A percentile compares a stretch with the other conserved stretches of the same genome.
phyloP scores from a whole-genome alignment of 23 tunicate genomes.

The Pegea sp. region DNA sequence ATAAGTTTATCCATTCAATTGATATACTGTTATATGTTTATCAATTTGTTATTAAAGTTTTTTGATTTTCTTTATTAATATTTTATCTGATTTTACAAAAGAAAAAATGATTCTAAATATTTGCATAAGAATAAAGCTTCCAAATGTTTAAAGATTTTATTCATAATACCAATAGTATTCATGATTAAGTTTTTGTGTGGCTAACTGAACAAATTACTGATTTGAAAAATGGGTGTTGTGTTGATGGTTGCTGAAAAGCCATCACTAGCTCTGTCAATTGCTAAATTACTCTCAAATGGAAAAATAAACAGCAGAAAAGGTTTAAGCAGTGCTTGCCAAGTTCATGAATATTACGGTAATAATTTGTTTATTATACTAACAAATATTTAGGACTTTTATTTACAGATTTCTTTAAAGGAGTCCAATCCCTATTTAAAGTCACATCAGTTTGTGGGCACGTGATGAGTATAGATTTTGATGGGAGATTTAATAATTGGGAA shows the following conservation, averaged over 20 bases:
- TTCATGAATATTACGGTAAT: slow-evolving; percentile 85
- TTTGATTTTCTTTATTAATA: no score
- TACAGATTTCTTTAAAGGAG: slow-evolving; percentile 56
- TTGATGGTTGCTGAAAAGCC: slow-evolving; percentile 99
- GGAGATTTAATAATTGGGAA: slow-evolving; percentile 95
- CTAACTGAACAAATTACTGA: no score
- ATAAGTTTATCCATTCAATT: no score
- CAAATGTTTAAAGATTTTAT: no score
- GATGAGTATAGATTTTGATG: slow-evolving; percentile 85
- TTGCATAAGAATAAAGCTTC: no score
- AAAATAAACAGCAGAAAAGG: slow-evolving; percentile 34
- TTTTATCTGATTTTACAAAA: no score
- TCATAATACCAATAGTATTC: no score
- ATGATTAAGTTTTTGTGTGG: no score
- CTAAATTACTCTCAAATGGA: slow-evolving; percentile 60
- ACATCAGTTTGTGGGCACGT: slow-evolving; percentile 99
- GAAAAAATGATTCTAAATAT: no score
- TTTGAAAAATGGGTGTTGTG: slow-evolving; percentile 57
- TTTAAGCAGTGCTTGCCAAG: slow-evolving; percentile 60
- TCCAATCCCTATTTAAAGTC: slow-evolving; percentile 47
- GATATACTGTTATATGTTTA: no score
- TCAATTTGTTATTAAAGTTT: no score
- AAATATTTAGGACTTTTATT: slow-evolving; percentile 1
- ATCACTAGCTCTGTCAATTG: slow-evolving; percentile 87
- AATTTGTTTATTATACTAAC: neutral